phyloP scores from a whole-genome alignment of 1,140 invertebrate species.

The Zaprionus vittiger region DNA sequence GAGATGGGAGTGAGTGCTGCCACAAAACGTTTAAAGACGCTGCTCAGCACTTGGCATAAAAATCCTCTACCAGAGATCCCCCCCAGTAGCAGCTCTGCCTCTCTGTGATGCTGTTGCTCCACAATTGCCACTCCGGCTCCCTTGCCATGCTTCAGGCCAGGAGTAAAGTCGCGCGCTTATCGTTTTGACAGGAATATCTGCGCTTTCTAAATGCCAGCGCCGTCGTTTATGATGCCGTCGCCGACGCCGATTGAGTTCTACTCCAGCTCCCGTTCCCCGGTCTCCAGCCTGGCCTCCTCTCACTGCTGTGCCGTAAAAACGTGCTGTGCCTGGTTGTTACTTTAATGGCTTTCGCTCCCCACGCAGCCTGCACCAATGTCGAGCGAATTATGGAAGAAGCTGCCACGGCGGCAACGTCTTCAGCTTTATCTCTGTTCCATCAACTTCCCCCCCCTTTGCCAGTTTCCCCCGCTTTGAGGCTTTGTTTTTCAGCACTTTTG shows the following conservation, averaged over 20 bases:
- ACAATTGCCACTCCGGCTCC: neutral
- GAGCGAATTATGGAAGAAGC: conserved; percentile 76
- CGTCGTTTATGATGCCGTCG: conserved; percentile 80
- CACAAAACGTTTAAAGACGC: conserved; percentile 81
- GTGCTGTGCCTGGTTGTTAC: conserved; percentile 81
- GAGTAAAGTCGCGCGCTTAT: conserved; percentile 73
- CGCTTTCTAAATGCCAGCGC: conserved; percentile 79
- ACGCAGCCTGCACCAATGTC: conserved; percentile 68
- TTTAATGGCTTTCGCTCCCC: conserved; percentile 81
- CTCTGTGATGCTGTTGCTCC: conserved; percentile 1
- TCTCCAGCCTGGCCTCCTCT: neutral
- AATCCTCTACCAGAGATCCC: conserved; percentile 49
- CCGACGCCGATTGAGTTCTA: conserved; percentile 63
- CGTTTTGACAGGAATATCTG: conserved; percentile 82
- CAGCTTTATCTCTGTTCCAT: conserved; percentile 23
- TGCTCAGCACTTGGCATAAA: conserved; percentile 75
- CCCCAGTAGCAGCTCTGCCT: neutral
- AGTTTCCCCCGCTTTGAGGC: conserved; percentile 29
- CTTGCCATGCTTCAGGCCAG: conserved; percentile 10
- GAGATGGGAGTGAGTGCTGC: conserved; percentile 16
- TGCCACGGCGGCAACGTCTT: conserved; percentile 41
- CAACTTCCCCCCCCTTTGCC: conserved; percentile 11
- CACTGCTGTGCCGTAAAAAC: conserved; percentile 72
- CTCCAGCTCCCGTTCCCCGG: neutral
- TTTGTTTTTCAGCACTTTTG: conserved; percentile 80